Percentiles rank a stretch among this genome's conserved stretches.
These are phyloP conservation scores for Leuctra nigra DNA, from an alignment of 2,888 invertebrate species.

Conservation along the genomic window DNA sequence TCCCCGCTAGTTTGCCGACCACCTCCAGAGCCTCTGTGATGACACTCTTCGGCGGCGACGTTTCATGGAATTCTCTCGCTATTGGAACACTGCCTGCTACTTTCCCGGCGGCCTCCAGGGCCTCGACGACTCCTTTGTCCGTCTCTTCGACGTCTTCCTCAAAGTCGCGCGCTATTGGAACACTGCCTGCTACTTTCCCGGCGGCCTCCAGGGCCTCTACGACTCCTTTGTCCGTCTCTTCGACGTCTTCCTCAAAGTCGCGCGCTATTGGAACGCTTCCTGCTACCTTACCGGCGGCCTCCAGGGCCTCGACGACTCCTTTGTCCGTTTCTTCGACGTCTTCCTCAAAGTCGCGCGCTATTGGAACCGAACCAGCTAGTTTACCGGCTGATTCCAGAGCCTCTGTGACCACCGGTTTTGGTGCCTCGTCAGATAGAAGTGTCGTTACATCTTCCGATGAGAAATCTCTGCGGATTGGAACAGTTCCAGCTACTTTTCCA, in stretches of 20 bases:
- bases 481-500: not conserved
- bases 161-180: not conserved
- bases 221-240: constrained; percentile 20
- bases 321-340: constrained; percentile 21
- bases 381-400: not conserved
- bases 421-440: constrained; percentile 19
- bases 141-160: not conserved
- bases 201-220: constrained; percentile 4
- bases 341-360: not conserved
- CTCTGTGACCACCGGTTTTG: constrained; percentile 16
- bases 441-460: not conserved
- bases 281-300: not conserved
- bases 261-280: not conserved
- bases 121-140: not conserved
- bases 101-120: not conserved
- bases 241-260: constrained; percentile 14
- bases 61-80: not conserved
- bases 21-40: not conserved
- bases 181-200: not conserved
- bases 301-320: constrained; percentile 6
- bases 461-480: not conserved
- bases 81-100: not conserved
- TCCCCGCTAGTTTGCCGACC: constrained; percentile 2
- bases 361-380: not conserved
- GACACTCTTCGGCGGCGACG: not conserved